phyloP scores from a whole-genome alignment of 2,888 invertebrate genomes.

The Stenchaetothrips biformis region DNA sequence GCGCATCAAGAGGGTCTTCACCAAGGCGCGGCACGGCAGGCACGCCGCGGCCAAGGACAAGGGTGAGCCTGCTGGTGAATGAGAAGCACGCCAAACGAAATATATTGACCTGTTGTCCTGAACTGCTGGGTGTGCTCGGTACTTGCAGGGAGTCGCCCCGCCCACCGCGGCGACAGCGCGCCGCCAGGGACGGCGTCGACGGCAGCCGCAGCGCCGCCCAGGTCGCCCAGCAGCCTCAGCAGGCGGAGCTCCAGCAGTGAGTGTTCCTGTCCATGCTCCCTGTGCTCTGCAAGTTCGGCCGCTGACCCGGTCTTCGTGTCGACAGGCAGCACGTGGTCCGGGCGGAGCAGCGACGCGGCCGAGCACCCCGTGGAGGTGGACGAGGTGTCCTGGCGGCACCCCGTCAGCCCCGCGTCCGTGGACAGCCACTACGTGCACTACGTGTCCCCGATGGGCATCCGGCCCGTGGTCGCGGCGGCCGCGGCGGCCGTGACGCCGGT shows the following conservation, averaged over 20 bases:
- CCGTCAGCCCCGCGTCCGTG: not conserved
- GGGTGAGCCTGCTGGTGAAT: not conserved
- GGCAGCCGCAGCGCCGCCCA: conserved; percentile 41
- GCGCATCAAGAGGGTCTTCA: conserved; percentile 66
- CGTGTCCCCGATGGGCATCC: not conserved
- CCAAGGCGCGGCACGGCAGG: conserved; percentile 50
- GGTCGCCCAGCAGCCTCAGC: conserved; percentile 65
- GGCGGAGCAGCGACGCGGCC: not conserved
- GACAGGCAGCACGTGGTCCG: not conserved
- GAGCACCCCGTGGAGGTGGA: conserved; percentile 6
- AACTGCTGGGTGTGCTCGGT: too few relatives aligned
- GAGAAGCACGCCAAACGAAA: not conserved
- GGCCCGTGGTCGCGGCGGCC: not conserved
- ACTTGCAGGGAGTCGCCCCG: not conserved
- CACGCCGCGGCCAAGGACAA: conserved; percentile 31
- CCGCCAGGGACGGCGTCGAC: conserved; percentile 16
- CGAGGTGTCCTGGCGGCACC: not conserved
- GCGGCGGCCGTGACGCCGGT: not conserved
- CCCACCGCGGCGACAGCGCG: not conserved
- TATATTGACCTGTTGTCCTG: too few relatives aligned
- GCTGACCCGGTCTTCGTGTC: too few relatives aligned
- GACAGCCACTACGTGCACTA: not conserved
- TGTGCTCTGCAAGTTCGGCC: too few relatives aligned
- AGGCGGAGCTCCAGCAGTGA: conserved; percentile 62
- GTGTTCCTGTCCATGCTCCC: conserved; percentile 36